These are phyloP conservation scores for Scaptodrosophila lebanonensis DNA, from an alignment of 1,140 invertebrate species.

Conservation along the genomic window DNA sequence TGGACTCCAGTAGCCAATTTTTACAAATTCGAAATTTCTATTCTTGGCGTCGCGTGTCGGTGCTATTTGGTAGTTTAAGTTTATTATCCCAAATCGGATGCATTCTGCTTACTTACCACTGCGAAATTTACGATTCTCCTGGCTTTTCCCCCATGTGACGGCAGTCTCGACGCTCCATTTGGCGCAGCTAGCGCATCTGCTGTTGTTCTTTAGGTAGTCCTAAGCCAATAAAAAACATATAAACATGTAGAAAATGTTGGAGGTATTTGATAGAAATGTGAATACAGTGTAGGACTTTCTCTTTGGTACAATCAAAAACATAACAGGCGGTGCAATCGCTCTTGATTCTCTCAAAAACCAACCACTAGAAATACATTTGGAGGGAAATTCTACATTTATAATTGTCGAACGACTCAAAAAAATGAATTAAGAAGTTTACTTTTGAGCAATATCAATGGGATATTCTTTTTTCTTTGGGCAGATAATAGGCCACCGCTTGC, in stretches of 20 bases:
- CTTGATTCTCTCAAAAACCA: no score
- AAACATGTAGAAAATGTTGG: not conserved
- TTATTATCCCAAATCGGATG: no score
- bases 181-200: conserved; percentile 84
- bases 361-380: no score
- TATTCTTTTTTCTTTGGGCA: no score
- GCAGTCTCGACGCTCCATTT: conserved; percentile 65
- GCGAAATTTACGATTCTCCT: conserved; percentile 54
- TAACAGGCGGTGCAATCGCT: no score
- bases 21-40: conserved; percentile 77
- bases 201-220: conserved; percentile 77
- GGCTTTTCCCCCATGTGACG: conserved; percentile 70
- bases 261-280: not conserved
- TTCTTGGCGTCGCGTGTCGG: conserved; percentile 48
- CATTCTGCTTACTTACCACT: conserved; percentile 8
- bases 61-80: not conserved
- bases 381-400: no score
- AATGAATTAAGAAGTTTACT: no score
- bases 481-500: no score
- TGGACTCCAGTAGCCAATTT: conserved; percentile 86
- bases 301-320: no score
- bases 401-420: no score
- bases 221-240: not conserved
- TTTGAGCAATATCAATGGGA: no score
- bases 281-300: no score